Evolutionary conservation across 1,140 invertebrate species (phyloP), one percentile per base, ranked within the genome.

Genomic region (Aradophagus sp.): DNA sequence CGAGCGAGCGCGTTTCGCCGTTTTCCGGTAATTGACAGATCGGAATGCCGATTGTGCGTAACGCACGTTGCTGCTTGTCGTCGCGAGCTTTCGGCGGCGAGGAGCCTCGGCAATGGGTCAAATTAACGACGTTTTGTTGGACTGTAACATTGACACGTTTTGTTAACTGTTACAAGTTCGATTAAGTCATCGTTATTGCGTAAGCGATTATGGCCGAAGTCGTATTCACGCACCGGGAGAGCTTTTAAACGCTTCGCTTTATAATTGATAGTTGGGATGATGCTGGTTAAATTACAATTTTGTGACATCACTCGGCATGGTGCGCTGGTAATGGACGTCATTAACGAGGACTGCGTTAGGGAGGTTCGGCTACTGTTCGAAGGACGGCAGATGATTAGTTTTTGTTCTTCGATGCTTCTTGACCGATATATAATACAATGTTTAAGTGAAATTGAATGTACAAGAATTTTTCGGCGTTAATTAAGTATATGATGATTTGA

Each of bases 11-110:
- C 4, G 29, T 10, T 50, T 61, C 12, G 19, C 13, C 31, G 7
- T 42, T 55, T 52, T 44, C 39, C 20, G 14, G 1, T 52, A 58
- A 58, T 32, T 44, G 45, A 44, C 31, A 48, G 52, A 67, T 66
- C 10, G 14, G 29, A 39, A 56, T 34, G 32, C 31, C 17, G 52
- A 63, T 63, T 53, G 11, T 19, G n/a, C n/a, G n/a, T n/a, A n/a
- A n/a, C n/a, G n/a, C n/a, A n/a, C 27, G 2, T 29, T 29, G 27
- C 27, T 6, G 10, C 27, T 2, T n/a, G 27, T 29, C 11, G n/a
- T n/a, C n/a, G n/a, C n/a, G n/a, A n/a, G n/a, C n/a, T n/a, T n/a
- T n/a, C n/a, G 27, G 1, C 16, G 23, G 10, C 15, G 34, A n/a
- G n/a, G n/a, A n/a, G n/a, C n/a, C n/a, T n/a, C n/a, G n/a, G n/a